A percentile compares a stretch with the other conserved stretches of the same genome.
Conservation (phyloP, 2,888 invertebrate species). For the Sialis lutaria region DNA sequence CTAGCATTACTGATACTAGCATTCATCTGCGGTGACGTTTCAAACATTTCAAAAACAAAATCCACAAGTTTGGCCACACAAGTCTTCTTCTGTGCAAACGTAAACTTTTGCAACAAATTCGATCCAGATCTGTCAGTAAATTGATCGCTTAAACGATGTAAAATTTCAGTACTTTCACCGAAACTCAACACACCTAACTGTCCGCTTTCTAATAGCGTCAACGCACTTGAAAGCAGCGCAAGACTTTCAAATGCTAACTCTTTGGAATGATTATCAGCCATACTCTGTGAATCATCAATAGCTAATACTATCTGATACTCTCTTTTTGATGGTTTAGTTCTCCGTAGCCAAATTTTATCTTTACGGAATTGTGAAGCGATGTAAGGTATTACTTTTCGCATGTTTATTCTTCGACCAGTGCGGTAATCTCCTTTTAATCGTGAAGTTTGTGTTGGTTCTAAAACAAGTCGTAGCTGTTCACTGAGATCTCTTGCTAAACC, state of each 20-base stretch:
- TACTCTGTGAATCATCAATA: constrained; percentile 86
- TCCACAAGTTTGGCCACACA: constrained; percentile 69
- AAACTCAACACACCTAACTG: constrained; percentile 83
- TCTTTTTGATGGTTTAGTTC: constrained; percentile 88
- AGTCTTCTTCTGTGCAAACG: constrained; percentile 82
- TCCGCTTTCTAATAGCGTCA: constrained; percentile 86
- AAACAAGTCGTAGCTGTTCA: constrained; percentile 80
- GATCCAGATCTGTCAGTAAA: constrained; percentile 79
- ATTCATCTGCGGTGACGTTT: constrained; percentile 18
- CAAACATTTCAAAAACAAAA: constrained; percentile 53
- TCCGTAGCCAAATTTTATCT: constrained; percentile 95
- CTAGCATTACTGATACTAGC: constrained; percentile 42
- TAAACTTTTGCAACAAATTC: constrained; percentile 59
- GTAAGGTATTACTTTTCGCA: constrained; percentile 96
- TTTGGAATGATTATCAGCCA: constrained; percentile 79
- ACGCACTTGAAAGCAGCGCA: constrained; percentile 74
- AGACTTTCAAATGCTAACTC: constrained; percentile 90
- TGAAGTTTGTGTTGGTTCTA: constrained; percentile 90
- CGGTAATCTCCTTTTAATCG: constrained; percentile 88
- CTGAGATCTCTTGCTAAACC: constrained; percentile 68
- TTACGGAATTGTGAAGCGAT: constrained; percentile 98
- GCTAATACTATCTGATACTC: constrained; percentile 94
- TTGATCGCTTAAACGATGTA: constrained; percentile 74
- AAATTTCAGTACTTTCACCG: constrained; percentile 66
- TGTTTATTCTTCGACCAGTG: constrained; percentile 92